Base-by-base conservation (phyloP, 1,140 invertebrate genomes). In the Pectinophora gossypiella region DNA sequence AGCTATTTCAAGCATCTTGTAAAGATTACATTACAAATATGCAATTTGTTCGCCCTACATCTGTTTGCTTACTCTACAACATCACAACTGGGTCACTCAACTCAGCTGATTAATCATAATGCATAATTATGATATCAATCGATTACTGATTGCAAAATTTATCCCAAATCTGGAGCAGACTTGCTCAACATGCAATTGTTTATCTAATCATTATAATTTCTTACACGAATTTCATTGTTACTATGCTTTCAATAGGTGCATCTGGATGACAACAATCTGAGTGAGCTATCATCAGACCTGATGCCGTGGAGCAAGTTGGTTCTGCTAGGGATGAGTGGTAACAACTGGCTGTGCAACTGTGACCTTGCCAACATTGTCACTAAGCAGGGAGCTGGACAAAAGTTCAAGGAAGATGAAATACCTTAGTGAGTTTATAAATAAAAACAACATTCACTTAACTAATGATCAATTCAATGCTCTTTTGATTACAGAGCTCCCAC, bases 301-400 rank as follows among this genome's bases (percentile, higher is more conserved):
- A 70, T 85, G 62, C 78, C 74, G 53, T 89, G 87, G 87, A 73
- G 68, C 36, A 71, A 75, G 52, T 56, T 91, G 16, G 77, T 88
- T 5, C 74, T 72, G 5, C 52, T 93, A 18, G 85, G 88, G 52
- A 84, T 91, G 59, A 76, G 78, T 7, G 85, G 87, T 3, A 92
- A 92, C 81, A 87, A 84, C 42, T 90, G 91, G 85, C 72, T 89
- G 27, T 93, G 91, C 64, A 89, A 89, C 59, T 93, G 91, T 66
- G 85, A 89, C 36, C 61, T 88, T 16, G 73, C 68, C 4, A 64
- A 84, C 19, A 85, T 83, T 55, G 68, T 89, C 12, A 79, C 66
- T 3, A 76, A 60, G 50, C 79, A 85, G 45, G 72, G 68, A 21
- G 84, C 84, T 2, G 73, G 78, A 2, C 61, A 59, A 27, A 85